Evolutionary conservation across 2,888 invertebrate species (phyloP), one percentile per base, ranked within the genome.

Genomic region (Orchestes rusci): DNA sequence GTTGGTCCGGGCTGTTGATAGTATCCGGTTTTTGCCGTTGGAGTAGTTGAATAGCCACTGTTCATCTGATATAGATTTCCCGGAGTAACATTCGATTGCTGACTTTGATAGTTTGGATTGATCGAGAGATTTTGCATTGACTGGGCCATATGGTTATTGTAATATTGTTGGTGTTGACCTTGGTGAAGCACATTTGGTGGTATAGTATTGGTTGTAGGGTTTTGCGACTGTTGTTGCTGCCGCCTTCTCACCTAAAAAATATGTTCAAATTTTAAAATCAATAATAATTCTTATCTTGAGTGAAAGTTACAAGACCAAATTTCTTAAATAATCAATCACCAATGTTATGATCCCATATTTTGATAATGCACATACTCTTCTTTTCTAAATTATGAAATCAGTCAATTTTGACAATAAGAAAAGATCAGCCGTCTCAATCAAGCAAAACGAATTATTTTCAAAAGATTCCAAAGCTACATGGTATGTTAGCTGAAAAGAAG

Each of bases 1-100:
- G 61, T 56, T 28, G 62, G 77, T 2, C 50, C 70, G 5, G 70
- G 71, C 3, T 71, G 72, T 8, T 71, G 71, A 43, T 59, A 51
- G 27, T 53, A 48, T 43, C 43, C 46, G 27, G 34, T 50, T 10
- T 33, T 16, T 8, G 35, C 19, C 10, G 41, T 38, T 16, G 30
- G 39, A 15, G 29, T 43, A 28, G 45, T 45, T 43, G 48, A 56
- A 53, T 54, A 59, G 49, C 44, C 44, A 30, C 16, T 16, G 7
- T 31, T n/a, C 15, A 7, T 23, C 23, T 23, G 23, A 10, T 23
- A 7, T 7, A 23, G 10, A 7, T 10, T 10, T 5, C 23, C 23
- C 2, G 39, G 5, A 3, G 34, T 16, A 13, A 29, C 29, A 3
- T 28, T 29, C 16, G 43, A 52, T 27, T 59, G 55, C 38, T 57